Conservation (phyloP, 2,797 vertebrate species). For the Eidolon dupreanum region DNA sequence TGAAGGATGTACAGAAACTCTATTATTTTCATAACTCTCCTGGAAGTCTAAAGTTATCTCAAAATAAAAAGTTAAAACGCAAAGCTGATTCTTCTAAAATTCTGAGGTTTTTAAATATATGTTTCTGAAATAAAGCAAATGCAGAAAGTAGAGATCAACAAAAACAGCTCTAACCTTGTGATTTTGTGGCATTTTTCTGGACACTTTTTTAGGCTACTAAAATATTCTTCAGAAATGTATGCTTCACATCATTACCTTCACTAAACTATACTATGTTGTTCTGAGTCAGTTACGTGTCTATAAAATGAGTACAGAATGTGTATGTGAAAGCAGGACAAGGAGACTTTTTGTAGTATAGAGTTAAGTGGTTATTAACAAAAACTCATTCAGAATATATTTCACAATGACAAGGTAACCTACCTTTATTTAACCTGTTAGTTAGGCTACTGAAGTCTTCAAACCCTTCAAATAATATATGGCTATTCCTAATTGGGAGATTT, state of each 20-base stretch:
- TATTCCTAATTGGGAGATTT: neutral
- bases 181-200: neutral
- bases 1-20: neutral
- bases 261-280: neutral
- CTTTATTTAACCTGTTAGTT: conserved; percentile 7
- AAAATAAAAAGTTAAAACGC: neutral
- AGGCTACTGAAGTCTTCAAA: conserved; percentile 26
- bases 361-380: neutral
- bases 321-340: neutral
- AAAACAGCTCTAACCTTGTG: neutral
- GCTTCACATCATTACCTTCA: neutral
- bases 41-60: neutral
- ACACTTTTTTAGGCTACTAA: neutral
- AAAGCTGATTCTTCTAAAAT: neutral
- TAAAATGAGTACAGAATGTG: neutral
- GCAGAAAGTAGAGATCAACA: neutral
- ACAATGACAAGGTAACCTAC: neutral
- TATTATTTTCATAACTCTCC: neutral
- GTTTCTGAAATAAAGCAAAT: neutral
- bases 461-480: neutral
- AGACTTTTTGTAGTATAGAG: neutral
- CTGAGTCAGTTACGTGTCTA: neutral
- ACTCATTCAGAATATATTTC: neutral
- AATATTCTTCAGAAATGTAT: neutral
- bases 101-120: neutral